Percentiles rank a stretch among this genome's conserved stretches.
phyloP scores from a whole-genome alignment of 2,888 invertebrate species.

The Anodontia alba region DNA sequence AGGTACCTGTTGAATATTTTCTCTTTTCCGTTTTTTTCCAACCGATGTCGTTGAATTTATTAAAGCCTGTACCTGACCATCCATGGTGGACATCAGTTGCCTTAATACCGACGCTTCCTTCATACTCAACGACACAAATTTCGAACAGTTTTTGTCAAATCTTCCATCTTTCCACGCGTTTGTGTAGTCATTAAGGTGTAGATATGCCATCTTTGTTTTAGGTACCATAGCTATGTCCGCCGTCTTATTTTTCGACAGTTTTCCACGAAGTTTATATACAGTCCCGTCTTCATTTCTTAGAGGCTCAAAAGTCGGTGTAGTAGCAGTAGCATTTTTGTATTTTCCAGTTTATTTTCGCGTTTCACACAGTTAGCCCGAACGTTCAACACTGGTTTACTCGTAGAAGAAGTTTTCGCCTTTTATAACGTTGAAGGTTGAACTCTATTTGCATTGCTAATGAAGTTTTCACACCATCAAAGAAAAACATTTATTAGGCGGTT shows the following conservation, averaged over 20 bases:
- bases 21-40: background rate
- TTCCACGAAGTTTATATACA: background rate
- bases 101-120: background rate
- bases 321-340: too few species aligned
- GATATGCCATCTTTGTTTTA: background rate
- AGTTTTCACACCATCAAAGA: too few species aligned
- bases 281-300: background rate
- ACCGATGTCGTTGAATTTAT: background rate
- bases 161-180: background rate
- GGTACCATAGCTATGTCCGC: background rate
- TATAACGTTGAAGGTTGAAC: too few species aligned
- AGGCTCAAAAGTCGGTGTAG: background rate
- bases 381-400: too few species aligned
- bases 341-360: too few species aligned
- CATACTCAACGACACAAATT: background rate
- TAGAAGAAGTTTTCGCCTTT: too few species aligned
- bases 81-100: background rate
- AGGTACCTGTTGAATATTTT: too few species aligned
- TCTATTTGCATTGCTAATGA: too few species aligned
- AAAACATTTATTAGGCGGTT: too few species aligned
- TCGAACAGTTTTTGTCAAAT: background rate
- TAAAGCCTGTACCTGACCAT: background rate
- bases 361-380: too few species aligned
- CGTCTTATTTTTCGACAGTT: background rate
- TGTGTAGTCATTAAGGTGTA: background rate